A percentile compares a stretch with the other conserved stretches of the same genome.
These are phyloP conservation scores for Sphyrna mokarran DNA, from an alignment of 2,113 vertebrate species.

Conservation along the genomic window DNA sequence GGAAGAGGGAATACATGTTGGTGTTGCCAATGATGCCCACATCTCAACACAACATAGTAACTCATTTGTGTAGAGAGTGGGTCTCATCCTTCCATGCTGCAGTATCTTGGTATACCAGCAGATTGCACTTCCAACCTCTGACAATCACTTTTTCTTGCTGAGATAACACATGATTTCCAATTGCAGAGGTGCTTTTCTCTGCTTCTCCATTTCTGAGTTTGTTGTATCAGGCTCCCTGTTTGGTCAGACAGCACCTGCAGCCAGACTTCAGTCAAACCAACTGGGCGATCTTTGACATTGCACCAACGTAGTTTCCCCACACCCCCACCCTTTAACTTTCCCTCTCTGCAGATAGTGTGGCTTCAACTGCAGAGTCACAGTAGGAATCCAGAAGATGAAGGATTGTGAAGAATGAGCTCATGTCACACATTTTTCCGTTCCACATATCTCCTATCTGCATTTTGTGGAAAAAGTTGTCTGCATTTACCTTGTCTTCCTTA, in stretches of 20 bases:
- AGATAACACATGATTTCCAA: background rate
- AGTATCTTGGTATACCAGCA: background rate
- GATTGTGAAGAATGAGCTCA: background rate
- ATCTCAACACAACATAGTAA: background rate
- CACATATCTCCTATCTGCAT: too few relatives aligned
- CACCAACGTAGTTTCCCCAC: background rate
- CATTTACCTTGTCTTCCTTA: background rate
- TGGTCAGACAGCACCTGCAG: background rate
- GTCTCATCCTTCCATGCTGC: background rate
- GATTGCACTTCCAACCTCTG: background rate
- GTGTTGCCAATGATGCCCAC: too few relatives aligned
- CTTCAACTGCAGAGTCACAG: background rate
- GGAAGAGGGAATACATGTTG: too few relatives aligned
- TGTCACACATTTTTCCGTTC: background rate
- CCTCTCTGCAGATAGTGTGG: background rate
- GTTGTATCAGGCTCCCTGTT: background rate
- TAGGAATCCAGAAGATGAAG: background rate
- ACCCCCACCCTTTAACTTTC: background rate
- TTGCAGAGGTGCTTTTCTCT: background rate
- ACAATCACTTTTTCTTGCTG: background rate
- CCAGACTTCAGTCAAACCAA: background rate
- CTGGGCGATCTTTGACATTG: background rate
- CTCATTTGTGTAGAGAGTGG: background rate
- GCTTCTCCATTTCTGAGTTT: background rate
- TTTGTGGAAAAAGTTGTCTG: background rate